These are phyloP conservation scores for Sinelater perroti DNA, from an alignment of 2,888 invertebrate species.

Conservation along the genomic window DNA sequence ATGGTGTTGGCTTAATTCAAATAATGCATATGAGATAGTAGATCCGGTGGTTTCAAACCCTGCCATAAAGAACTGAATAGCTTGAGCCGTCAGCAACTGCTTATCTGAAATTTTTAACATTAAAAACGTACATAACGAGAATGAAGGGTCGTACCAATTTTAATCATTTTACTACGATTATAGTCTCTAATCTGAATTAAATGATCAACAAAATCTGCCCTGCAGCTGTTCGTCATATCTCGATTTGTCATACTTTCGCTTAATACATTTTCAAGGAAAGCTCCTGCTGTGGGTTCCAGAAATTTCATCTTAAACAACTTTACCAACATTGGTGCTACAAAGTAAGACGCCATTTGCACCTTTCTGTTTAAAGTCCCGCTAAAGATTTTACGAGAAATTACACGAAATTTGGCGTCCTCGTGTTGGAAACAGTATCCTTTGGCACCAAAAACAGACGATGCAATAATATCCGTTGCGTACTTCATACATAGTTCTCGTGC, in stretches of 20 bases:
- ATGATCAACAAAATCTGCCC: too few species aligned
- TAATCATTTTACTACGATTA: too few species aligned
- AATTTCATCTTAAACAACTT: conserved; percentile 46
- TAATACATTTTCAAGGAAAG: too few species aligned
- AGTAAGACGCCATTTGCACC: conserved; percentile 44
- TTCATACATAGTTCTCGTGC: conserved; percentile 54
- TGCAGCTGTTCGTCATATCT: too few species aligned
- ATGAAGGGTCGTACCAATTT: too few species aligned
- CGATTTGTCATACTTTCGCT: too few species aligned
- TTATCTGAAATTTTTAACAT: background rate
- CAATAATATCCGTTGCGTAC: conserved; percentile 61
- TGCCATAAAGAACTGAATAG: conserved; percentile 59
- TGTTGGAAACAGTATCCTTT: conserved; percentile 56
- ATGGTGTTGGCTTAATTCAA: conserved; percentile 55
- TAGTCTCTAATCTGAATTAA: too few species aligned
- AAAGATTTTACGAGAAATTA: conserved; percentile 52
- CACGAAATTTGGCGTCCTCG: conserved; percentile 55
- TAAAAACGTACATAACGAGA: background rate
- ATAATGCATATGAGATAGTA: conserved; percentile 54
- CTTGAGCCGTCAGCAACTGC: conserved; percentile 47
- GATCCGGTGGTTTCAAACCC: conserved; percentile 61
- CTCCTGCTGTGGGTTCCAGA: conserved; percentile 42
- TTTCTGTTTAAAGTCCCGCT: conserved; percentile 49
- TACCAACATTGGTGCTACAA: conserved; percentile 46
- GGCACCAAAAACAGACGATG: conserved; percentile 60